Conservation (phyloP, 2,888 invertebrate genomes). For the Plagiodera versicolora region DNA sequence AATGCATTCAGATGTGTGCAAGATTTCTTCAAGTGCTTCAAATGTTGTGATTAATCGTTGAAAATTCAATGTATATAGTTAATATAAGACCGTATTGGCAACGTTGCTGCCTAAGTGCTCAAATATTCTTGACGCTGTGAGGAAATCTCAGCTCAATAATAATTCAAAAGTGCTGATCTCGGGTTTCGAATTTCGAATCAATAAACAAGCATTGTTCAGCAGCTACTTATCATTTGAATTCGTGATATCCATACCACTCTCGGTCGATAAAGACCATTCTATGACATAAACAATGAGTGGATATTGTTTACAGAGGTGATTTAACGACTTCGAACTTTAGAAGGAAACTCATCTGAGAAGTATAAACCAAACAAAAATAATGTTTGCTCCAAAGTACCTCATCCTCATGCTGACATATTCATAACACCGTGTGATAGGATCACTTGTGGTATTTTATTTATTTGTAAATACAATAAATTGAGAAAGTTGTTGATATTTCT, state of each 20-base stretch:
- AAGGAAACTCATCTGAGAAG: constrained; percentile 5
- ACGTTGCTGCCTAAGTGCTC: too few relatives aligned
- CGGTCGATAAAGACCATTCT: constrained; percentile 3
- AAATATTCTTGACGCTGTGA: not conserved
- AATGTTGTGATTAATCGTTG: too few relatives aligned
- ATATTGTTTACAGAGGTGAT: constrained; percentile 14
- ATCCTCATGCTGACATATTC: not conserved
- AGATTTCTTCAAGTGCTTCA: too few relatives aligned
- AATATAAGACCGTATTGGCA: too few relatives aligned
- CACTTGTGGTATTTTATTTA: too few relatives aligned
- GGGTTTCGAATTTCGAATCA: constrained; percentile 1
- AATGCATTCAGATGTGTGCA: too few relatives aligned
- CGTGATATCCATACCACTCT: constrained; percentile 5
- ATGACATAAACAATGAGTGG: constrained; percentile 10
- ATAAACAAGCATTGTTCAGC: constrained; percentile 9
- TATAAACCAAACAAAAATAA: constrained; percentile 7
- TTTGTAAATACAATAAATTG: too few relatives aligned
- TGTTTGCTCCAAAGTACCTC: not conserved
- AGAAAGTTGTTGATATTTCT: too few relatives aligned
- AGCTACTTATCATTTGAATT: not conserved
- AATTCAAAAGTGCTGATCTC: constrained; percentile 1
- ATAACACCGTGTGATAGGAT: not conserved
- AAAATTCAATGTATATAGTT: too few relatives aligned
- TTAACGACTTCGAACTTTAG: not conserved
- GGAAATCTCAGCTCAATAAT: not conserved